A percentile compares a stretch with the other conserved stretches of the same genome.
These are phyloP conservation scores for Masnerella sp. DNA, from an alignment of 2,888 invertebrate species.

Conservation along the genomic window DNA sequence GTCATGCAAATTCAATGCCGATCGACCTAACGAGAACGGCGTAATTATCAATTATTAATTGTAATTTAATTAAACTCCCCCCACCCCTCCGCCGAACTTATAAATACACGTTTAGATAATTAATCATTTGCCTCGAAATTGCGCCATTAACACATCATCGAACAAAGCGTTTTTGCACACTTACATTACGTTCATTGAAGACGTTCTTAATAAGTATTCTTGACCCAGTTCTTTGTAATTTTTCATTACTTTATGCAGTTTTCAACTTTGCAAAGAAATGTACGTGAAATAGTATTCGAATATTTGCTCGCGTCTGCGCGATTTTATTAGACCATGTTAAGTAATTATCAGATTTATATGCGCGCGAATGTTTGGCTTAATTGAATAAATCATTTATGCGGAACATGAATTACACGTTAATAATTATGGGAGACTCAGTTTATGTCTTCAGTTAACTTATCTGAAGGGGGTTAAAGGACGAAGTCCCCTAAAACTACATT, in stretches of 20 bases:
- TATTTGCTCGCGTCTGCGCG: no score
- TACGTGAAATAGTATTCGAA: no score
- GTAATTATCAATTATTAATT: no score
- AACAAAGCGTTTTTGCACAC: background rate
- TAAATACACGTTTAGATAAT: no score
- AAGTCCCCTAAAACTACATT: conserved; percentile 52
- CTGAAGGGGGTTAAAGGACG: conserved; percentile 42
- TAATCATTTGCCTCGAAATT: background rate
- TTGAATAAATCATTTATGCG: conserved; percentile 32
- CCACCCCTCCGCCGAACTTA: no score
- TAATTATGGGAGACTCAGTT: conserved; percentile 41
- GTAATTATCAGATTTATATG: background rate
- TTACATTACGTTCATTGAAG: conserved; percentile 12
- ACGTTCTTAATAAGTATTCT: conserved; percentile 21
- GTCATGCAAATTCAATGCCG: no score
- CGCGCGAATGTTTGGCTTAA: conserved; percentile 10
- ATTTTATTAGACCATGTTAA: no score
- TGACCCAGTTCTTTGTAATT: conserved; percentile 10
- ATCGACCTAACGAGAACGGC: no score
- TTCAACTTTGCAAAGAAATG: no score
- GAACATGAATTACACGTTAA: conserved; percentile 40
- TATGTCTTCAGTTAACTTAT: conserved; percentile 46
- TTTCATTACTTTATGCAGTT: background rate
- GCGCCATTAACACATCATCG: background rate
- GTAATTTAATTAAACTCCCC: no score